Evolutionary conservation across 2,113 vertebrate genomes (phyloP).

Genomic region (Circaetus cinerascens): DNA sequence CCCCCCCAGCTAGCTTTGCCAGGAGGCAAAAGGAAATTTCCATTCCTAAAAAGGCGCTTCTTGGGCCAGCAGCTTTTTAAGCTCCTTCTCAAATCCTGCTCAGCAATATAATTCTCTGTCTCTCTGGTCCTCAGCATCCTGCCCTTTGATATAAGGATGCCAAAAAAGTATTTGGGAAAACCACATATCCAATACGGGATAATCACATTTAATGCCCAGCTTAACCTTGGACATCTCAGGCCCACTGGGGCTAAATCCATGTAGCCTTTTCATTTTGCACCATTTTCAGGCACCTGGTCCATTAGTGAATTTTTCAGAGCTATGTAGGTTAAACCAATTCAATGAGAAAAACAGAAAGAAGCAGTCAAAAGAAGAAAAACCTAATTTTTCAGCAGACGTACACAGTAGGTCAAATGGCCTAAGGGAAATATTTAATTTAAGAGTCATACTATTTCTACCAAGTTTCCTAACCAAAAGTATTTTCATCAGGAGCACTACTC

Average conservation of each 20-base stretch:
- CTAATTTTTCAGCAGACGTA: neutral
- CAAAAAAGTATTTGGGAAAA: neutral
- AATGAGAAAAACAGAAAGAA: slow-evolving; percentile 22
- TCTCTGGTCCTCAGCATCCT: neutral
- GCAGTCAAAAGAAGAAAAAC: slow-evolving; percentile 29
- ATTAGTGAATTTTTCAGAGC: slow-evolving; percentile 3
- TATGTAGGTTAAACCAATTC: slow-evolving; percentile 30
- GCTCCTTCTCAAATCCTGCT: neutral
- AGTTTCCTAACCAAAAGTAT: slow-evolving; percentile 57
- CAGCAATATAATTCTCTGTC: neutral
- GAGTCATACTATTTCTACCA: slow-evolving; percentile 1
- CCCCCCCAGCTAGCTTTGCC: neutral
- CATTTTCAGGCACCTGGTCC: neutral
- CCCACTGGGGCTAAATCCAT: neutral
- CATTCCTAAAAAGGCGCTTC: neutral
- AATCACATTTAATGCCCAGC: neutral
- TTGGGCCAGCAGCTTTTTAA: neutral
- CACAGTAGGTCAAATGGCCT: slow-evolving; percentile 10
- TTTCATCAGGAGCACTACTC: slow-evolving; percentile 42
- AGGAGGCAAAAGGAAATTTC: neutral
- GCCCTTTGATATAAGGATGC: neutral
- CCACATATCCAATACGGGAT: neutral
- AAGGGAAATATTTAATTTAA: slow-evolving; percentile 29
- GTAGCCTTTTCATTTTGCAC: neutral
- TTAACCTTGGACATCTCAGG: neutral